Evolutionary conservation across 2,797 vertebrate species (phyloP), one percentile per base, ranked within the genome.

Genomic region (Aphelocoma californica): DNA sequence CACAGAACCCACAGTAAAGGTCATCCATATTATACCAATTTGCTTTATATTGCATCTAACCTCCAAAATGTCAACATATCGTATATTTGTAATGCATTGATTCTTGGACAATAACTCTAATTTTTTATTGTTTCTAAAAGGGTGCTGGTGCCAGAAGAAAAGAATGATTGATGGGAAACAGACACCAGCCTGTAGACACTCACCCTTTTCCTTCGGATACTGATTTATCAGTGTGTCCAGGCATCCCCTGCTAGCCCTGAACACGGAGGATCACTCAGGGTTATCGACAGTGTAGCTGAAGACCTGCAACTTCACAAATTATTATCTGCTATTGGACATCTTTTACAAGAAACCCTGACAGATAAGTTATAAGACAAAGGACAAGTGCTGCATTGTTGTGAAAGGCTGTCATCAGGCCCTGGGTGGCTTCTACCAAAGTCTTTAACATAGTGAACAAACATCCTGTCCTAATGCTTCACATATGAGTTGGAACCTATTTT

Each of bases 161-260:
- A 98, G 97, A 97, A 98, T 99, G 98, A 99, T 97, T 98, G 98
- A 98, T 98, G 98, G 98, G 97, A 97, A 95, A 96, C 97, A 97
- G 96, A 98, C 97, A 97, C 98, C 94, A 97, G 97, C 96, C 98
- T 95, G 91, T 95, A 97, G 98, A 98, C 97, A 96, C 84, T 98
- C 98, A 97, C 97, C 97, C 84, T 97, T 96, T 97, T 95, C 96
- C 97, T 97, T 97, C 79, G 86, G 96, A 97, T 93, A 47, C 97
- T 97, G 96, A 97, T 93, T 96, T 97, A 97, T 98, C 98, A 94
- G 93, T 78, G 90, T 91, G 23, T 97, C 97, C 96, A 94, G 96
- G 92, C 95, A 62, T 92, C 81, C 84, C 82, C 90, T 64, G 91
- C 47, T 23, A 97, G 86, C 96, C 15, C 73, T 70, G 89, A 97